phyloP scores from a whole-genome alignment of 30 jellyfish, hydroid and myxozoan species.

The Haliclystus octoradiatus region DNA sequence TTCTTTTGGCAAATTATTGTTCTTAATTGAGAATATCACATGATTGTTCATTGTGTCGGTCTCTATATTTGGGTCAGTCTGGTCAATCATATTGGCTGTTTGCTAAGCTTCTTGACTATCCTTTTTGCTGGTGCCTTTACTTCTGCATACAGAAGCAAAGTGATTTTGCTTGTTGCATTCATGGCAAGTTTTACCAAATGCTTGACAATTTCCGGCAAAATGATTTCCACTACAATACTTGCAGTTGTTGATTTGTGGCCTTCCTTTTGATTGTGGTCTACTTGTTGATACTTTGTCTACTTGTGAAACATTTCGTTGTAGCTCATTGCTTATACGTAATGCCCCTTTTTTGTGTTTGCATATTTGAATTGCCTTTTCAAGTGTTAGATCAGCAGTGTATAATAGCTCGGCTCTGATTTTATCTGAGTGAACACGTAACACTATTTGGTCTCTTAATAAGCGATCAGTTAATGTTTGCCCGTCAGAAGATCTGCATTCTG shows the following conservation, averaged over 20 bases:
- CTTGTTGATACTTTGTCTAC: neutral
- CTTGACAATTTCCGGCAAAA: neutral
- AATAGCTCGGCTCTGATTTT: neutral
- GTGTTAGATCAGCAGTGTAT: neutral
- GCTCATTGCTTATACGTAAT: neutral
- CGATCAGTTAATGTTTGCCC: neutral
- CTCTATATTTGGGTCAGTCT: too few species aligned
- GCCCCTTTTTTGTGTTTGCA: neutral
- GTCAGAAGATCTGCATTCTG: neutral
- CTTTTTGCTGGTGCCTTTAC: too few species aligned
- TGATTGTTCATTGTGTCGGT: too few species aligned
- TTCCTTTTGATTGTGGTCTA: neutral
- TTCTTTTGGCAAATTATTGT: too few species aligned
- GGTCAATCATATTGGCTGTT: too few species aligned
- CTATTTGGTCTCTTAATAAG: neutral
- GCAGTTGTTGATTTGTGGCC: neutral
- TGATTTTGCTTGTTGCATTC: neutral
- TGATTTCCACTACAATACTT: neutral
- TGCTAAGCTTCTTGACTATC: too few species aligned
- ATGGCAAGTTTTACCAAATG: neutral
- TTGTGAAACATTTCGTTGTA: neutral
- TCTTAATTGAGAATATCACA: neutral
- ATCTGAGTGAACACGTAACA: neutral
- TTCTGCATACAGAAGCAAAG: neutral
- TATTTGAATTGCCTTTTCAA: neutral